phyloP scores from a whole-genome alignment of 2,888 invertebrate species.

The Drosophila putrida region DNA sequence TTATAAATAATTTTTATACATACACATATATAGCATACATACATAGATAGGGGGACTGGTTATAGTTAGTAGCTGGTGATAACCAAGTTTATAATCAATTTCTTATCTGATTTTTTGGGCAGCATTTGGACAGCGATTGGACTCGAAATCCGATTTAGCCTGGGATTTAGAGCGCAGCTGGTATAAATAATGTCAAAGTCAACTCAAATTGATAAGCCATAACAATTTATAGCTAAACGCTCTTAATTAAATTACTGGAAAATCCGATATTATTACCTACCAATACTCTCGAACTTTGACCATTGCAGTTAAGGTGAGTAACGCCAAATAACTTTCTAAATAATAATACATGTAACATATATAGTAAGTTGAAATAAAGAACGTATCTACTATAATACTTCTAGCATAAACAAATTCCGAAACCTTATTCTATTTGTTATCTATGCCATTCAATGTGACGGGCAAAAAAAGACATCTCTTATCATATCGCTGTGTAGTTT shows the following conservation, averaged over 20 bases:
- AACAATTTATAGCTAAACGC: conserved; percentile 42
- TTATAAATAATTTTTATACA: conserved; percentile 38
- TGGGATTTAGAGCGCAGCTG: conserved; percentile 35
- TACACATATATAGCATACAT: conserved; percentile 8
- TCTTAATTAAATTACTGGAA: conserved; percentile 44
- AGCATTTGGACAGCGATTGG: background rate
- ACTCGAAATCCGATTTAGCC: conserved; percentile 35
- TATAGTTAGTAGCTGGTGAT: conserved; percentile 43
- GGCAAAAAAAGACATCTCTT: too few species aligned
- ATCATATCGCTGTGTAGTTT: too few species aligned
- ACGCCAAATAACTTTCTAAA: too few species aligned
- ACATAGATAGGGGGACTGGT: conserved; percentile 28
- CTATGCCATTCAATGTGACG: too few species aligned
- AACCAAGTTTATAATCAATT: conserved; percentile 48
- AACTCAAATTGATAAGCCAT: conserved; percentile 35
- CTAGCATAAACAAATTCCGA: too few species aligned
- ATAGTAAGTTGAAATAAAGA: too few species aligned
- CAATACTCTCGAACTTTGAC: conserved; percentile 20
- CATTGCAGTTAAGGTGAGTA: conserved; percentile 27
- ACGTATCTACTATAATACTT: too few species aligned
- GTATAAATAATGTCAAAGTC: conserved; percentile 50
- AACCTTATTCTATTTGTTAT: too few species aligned
- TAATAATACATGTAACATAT: too few species aligned
- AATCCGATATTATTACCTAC: conserved; percentile 13
- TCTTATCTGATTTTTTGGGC: conserved; percentile 41